Evolutionary conservation across 1,140 invertebrate species (phyloP).

Genomic region (Bombus waltoni): DNA sequence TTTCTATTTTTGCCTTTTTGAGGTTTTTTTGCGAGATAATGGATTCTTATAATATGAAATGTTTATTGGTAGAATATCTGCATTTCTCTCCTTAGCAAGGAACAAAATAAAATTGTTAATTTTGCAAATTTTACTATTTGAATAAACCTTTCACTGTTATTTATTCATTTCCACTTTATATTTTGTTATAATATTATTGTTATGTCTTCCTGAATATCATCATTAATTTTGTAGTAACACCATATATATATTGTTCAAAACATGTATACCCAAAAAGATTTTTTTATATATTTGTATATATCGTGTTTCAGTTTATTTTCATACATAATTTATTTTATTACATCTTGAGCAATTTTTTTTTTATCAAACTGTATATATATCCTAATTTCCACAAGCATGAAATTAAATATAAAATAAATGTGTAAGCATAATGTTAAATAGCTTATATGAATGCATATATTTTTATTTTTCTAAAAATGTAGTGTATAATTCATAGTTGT

Average conservation of each 20-base stretch:
- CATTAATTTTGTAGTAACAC: not conserved
- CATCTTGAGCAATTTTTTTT: not conserved
- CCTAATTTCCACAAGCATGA: conserved; percentile 29
- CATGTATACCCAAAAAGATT: not conserved
- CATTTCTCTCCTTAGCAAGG: not conserved
- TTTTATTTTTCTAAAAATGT: not conserved
- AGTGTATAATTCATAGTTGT: not conserved
- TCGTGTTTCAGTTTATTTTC: not conserved
- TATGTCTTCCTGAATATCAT: not conserved
- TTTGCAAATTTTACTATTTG: not conserved
- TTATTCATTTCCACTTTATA: not conserved
- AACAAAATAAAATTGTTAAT: not conserved
- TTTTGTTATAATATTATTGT: not conserved
- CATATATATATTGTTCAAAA: not conserved
- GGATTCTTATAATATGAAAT: conserved; percentile 6
- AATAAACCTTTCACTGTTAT: not conserved
- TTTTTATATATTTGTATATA: not conserved
- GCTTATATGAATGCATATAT: not conserved
- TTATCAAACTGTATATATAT: not conserved
- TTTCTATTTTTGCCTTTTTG: conserved; percentile 8
- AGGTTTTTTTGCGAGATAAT: conserved; percentile 33
- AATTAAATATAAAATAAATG: conserved; percentile 11
- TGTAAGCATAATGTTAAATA: conserved; percentile 15
- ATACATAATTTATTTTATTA: not conserved
- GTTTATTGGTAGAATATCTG: conserved; percentile 15